Conservation (phyloP, 2,888 invertebrate species). For the Athrips mouffetella region DNA sequence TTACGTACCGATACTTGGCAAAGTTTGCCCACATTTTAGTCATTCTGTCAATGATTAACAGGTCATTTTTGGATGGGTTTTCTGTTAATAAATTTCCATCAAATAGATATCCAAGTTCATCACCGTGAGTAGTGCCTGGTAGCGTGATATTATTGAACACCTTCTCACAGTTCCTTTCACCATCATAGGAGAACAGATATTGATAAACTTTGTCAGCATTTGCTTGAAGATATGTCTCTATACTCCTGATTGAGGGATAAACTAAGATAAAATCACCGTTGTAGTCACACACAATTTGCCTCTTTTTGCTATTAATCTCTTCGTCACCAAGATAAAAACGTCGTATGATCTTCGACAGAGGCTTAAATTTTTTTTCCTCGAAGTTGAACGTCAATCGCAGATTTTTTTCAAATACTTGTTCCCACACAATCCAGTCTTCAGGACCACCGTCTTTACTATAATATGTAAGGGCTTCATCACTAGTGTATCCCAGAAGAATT, state of each 20-base stretch:
- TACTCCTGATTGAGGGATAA: background rate
- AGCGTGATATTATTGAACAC: background rate
- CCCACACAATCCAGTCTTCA: conserved; percentile 28
- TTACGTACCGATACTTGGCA: background rate
- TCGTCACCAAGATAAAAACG: too few species aligned
- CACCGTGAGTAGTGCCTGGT: background rate
- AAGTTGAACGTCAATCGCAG: conserved; percentile 24
- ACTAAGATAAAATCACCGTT: too few species aligned
- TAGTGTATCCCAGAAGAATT: conserved; percentile 35
- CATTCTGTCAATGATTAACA: background rate
- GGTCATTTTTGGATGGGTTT: background rate
- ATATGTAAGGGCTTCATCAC: conserved; percentile 28
- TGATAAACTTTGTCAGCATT: background rate
- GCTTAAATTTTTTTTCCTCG: conserved; percentile 23
- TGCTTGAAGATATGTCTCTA: background rate
- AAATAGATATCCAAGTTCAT: background rate
- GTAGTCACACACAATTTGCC: too few species aligned
- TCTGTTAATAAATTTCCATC: background rate
- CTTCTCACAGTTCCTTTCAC: background rate
- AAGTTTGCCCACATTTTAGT: too few species aligned
- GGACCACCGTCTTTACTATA: conserved; percentile 15
- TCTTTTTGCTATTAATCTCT: too few species aligned
- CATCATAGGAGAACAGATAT: background rate
- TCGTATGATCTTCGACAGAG: too few species aligned
- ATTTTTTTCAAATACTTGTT: background rate